Base-by-base conservation (phyloP, 2,113 vertebrate species). In the Nestor notabilis region DNA sequence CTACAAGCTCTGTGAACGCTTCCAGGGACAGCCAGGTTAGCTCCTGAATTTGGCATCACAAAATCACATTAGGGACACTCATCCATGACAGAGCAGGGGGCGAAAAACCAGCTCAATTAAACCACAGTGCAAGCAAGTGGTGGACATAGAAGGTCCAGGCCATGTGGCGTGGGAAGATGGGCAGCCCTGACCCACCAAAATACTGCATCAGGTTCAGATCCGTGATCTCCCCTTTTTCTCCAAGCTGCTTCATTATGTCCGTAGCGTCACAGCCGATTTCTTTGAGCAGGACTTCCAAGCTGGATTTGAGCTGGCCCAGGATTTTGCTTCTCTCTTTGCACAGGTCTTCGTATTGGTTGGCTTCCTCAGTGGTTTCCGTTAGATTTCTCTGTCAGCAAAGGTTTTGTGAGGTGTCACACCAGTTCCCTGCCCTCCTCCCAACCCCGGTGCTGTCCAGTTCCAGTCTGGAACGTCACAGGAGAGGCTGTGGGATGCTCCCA, bases 171-270 rank as follows among this genome's bases (percentile, higher is more conserved):
- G 1, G 28, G 14, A 77, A 55, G 53, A 21, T 0, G 4, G 16
- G 21, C 25, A 81, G 31, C 31, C 23, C 20, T 5, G 10, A 97
- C 98, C 77, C 93, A 98, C 98, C 97, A 1, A 98, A 97, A 84
- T 97, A 72, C 87, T 97, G 83, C 19, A 85, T 43, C 11, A 98
- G 64, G 71, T 98, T 98, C 84, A 9, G 23, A 5, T 98, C 71
- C 0, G 95, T 97, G 89, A 98, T 28, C 29, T 88, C 85, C 18
- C 92, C 91, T 0, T 58, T 96, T 64, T 97, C 97, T 10, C 98
- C 97, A 0, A 98, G 87, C 15, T 97, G 95, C n/a, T 84, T 94
- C 76, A 41, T 43, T 44, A 94, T 94, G 52, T 79, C 61, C 0
- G 69, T 75, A 9, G 91, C 47, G 0, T 98, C 95, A 0, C 97